Evolutionary conservation across 2,113 vertebrate species (phyloP).

Genomic region (Grantiella picta): DNA sequence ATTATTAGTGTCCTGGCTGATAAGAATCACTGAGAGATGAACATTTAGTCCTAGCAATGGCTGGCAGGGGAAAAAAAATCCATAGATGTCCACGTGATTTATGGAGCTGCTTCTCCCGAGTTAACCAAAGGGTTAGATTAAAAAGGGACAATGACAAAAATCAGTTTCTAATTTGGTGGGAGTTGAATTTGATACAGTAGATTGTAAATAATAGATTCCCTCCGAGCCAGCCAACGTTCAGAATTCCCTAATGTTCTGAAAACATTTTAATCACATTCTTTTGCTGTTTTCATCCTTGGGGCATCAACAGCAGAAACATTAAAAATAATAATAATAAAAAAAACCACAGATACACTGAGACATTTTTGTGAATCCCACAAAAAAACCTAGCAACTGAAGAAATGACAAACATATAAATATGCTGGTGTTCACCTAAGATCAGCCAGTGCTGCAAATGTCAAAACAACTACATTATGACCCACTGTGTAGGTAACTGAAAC

Average conservation of each 20-base stretch:
- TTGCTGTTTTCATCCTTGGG: background rate
- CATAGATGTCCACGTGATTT: conserved; percentile 58
- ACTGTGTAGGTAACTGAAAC: background rate
- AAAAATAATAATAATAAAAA: background rate
- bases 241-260: conserved; percentile 9
- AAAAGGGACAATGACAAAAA: conserved; percentile 48
- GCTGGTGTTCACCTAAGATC: background rate
- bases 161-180: conserved; percentile 53
- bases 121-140: conserved; percentile 57
- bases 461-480: background rate
- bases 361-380: background rate
- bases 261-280: conserved; percentile 10
- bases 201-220: conserved; percentile 64
- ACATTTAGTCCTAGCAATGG: conserved; percentile 43
- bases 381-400: background rate
- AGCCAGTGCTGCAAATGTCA: background rate
- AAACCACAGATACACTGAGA: background rate
- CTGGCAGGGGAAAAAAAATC: conserved; percentile 34
- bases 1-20: conserved; percentile 28
- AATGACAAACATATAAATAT: background rate
- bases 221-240: background rate
- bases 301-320: background rate
- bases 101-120: conserved; percentile 31
- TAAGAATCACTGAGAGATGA: conserved; percentile 51
- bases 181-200: conserved; percentile 57